phyloP scores from a whole-genome alignment of 2,113 vertebrate genomes.

The Lepus americanus region DNA sequence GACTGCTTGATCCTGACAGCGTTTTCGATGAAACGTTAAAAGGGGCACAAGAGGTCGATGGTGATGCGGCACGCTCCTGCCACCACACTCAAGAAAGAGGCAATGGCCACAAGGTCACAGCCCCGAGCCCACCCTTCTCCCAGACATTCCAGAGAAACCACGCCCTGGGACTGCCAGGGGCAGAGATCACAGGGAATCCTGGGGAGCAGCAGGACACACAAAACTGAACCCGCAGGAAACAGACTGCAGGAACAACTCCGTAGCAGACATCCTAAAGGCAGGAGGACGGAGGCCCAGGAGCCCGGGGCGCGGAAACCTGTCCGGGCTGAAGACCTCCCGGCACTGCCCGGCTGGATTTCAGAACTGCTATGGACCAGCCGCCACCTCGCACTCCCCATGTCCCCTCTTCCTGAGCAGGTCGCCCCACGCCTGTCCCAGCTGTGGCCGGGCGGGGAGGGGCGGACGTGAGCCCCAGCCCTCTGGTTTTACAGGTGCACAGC shows the following conservation, averaged over 20 bases:
- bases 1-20: neutral
- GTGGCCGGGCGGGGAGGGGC: too few species aligned
- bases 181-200: neutral
- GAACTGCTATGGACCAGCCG: too few species aligned
- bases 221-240: accelerated
- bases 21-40: neutral
- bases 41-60: neutral
- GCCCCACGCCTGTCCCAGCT: too few species aligned
- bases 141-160: neutral
- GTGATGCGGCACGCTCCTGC: accelerated
- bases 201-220: neutral
- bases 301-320: neutral
- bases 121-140: too few species aligned
- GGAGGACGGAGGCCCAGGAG: neutral
- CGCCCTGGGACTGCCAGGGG: neutral
- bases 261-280: neutral
- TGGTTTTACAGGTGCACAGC: too few species aligned
- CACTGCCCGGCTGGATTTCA: too few species aligned
- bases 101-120: neutral
- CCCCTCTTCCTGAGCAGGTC: too few species aligned
- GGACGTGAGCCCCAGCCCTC: too few species aligned
- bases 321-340: too few species aligned
- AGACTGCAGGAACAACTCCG: too few species aligned
- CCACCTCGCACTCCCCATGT: too few species aligned
- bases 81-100: neutral